A percentile compares a stretch with the other conserved stretches of the same genome.
Conservation (phyloP, 1,140 invertebrate genomes). For the Geopemphigus sp. region DNA sequence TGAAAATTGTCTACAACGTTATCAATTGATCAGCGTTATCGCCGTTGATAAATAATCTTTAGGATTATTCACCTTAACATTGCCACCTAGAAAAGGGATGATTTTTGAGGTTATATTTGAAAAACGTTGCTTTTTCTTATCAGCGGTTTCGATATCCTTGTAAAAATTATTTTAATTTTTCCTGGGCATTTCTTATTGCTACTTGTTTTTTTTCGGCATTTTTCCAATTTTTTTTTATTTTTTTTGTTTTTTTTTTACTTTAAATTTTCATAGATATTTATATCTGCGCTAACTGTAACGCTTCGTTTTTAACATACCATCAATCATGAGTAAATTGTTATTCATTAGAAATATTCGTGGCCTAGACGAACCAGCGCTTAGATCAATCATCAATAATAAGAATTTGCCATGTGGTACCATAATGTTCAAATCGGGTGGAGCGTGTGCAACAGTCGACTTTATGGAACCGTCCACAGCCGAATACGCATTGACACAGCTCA, state of each 20-base stretch:
- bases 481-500: constrained; percentile 20
- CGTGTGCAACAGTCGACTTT: constrained; percentile 41
- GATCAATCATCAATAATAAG: constrained; percentile 33
- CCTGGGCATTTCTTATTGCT: neutral
- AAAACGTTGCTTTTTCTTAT: constrained; percentile 48
- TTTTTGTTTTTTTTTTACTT: constrained; percentile 5
- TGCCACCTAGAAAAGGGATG: neutral
- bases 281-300: neutral
- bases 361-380: constrained; percentile 21
- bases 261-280: neutral
- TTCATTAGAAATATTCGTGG: constrained; percentile 41
- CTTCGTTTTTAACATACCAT: neutral
- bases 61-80: constrained; percentile 1
- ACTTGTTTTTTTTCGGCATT: neutral
- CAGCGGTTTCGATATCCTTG: constrained; percentile 41
- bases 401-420: constrained; percentile 45
- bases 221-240: neutral
- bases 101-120: constrained; percentile 42
- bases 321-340: constrained; percentile 41
- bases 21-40: neutral
- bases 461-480: constrained; percentile 40
- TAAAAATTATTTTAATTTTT: constrained; percentile 23
- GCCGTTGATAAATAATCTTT: neutral
- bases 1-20: neutral
- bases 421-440: constrained; percentile 39